Evolutionary conservation across 1,140 invertebrate genomes (phyloP).

Genomic region (Bombus consobrinus): DNA sequence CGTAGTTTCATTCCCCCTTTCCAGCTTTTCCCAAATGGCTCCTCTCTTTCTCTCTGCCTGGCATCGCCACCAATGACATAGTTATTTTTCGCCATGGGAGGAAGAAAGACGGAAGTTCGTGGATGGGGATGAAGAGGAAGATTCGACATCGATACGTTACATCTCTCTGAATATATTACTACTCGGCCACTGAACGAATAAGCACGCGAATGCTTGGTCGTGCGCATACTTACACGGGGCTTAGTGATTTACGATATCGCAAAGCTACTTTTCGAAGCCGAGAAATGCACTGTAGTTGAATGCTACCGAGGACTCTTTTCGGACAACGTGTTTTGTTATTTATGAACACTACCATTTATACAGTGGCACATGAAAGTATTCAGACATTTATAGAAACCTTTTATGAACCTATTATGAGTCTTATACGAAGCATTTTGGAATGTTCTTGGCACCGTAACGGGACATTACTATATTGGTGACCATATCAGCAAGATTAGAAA

Average conservation of each 20-base stretch:
- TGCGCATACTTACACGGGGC: background rate
- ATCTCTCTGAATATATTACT: slow-evolving; percentile 65
- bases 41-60: slow-evolving; percentile 47
- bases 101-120: background rate
- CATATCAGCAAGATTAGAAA: too few relatives aligned
- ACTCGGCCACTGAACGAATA: slow-evolving; percentile 25
- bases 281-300: slow-evolving; percentile 7
- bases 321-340: slow-evolving; percentile 22
- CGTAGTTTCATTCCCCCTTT: slow-evolving; percentile 45
- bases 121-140: background rate
- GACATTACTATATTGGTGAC: too few relatives aligned
- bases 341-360: background rate
- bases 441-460: background rate
- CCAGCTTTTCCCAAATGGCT: slow-evolving; percentile 32
- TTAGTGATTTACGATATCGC: slow-evolving; percentile 70
- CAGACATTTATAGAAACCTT: background rate
- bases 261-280: slow-evolving; percentile 57
- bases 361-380: too few relatives aligned
- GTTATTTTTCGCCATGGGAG: slow-evolving; percentile 57
- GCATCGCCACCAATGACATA: slow-evolving; percentile 41
- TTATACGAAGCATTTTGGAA: background rate
- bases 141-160: slow-evolving; percentile 68
- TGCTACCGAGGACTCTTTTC: too few relatives aligned
- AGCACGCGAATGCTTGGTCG: too few relatives aligned
- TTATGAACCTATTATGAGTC: too few relatives aligned